phyloP scores from a whole-genome alignment of 2,113 vertebrate species.

The Albula goreensis region DNA sequence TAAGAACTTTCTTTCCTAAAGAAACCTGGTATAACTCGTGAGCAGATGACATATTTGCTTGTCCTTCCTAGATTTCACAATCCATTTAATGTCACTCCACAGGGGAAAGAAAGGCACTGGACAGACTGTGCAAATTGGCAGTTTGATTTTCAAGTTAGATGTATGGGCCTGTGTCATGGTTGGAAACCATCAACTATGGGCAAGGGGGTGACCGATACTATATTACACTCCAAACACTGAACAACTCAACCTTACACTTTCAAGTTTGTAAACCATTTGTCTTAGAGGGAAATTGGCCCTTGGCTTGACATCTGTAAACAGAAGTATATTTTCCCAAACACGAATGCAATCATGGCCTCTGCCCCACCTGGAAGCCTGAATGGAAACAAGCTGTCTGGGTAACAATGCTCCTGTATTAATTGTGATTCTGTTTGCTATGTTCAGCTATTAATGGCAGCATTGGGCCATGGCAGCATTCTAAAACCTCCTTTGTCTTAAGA shows the following conservation, averaged over 20 bases:
- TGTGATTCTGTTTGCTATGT: conserved; percentile 28
- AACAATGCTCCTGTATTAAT: conserved; percentile 18
- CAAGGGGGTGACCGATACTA: not conserved
- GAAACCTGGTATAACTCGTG: not conserved
- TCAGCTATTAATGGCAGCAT: conserved; percentile 27
- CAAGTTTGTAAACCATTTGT: not conserved
- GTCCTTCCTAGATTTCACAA: not conserved
- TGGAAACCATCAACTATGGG: not conserved
- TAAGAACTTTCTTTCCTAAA: not conserved
- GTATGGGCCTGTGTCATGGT: not conserved
- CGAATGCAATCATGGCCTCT: conserved; percentile 2
- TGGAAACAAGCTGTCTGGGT: conserved; percentile 11
- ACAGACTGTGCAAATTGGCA: not conserved
- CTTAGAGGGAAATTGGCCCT: not conserved
- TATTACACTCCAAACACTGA: not conserved
- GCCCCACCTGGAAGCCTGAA: conserved; percentile 18
- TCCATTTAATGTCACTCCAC: not conserved
- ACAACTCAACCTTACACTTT: not conserved
- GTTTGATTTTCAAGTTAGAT: not conserved
- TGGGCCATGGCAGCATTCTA: conserved; percentile 9
- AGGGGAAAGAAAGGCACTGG: not conserved
- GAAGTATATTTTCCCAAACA: conserved; percentile 5
- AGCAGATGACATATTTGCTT: not conserved
- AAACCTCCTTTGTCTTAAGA: conserved; percentile 25
- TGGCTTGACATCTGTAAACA: conserved; percentile 1